Conservation (phyloP, 2,888 invertebrate species). For the Thera obeliscata region DNA sequence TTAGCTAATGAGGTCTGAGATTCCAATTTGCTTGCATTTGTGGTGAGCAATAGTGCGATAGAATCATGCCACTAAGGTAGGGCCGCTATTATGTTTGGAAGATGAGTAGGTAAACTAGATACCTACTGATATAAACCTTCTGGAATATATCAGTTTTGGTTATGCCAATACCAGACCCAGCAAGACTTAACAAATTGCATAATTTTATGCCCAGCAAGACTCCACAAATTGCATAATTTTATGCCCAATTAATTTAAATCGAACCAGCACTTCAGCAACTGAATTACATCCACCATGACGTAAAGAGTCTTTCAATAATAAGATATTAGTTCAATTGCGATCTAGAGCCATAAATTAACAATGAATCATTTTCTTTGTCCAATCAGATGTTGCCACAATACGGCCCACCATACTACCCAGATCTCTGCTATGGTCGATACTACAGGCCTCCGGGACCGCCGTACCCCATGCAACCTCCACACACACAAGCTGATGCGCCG, state of each 20-base stretch:
- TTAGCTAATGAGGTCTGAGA: slow-evolving; percentile 33
- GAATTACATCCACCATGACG: neutral
- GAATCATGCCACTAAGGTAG: neutral
- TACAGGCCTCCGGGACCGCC: slow-evolving; percentile 77
- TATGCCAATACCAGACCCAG: neutral
- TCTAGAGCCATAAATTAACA: neutral
- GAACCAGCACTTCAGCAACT: neutral
- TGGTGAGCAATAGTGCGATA: slow-evolving; percentile 6
- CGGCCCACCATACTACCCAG: slow-evolving; percentile 76
- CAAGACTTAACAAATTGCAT: no score
- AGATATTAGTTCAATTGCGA: neutral
- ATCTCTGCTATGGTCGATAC: slow-evolving; percentile 77
- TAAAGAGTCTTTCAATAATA: neutral
- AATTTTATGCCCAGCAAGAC: no score
- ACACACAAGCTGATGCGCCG: slow-evolving; percentile 69
- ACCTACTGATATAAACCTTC: neutral
- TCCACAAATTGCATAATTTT: no score
- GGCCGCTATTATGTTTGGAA: neutral
- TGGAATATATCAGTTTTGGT: neutral
- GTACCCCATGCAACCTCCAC: slow-evolving; percentile 80
- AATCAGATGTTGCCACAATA: slow-evolving; percentile 77
- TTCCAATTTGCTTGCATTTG: slow-evolving; percentile 31
- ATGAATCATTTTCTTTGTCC: slow-evolving; percentile 17
- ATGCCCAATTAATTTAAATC: neutral
- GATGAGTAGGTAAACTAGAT: neutral